A percentile compares a stretch with the other conserved stretches of the same genome.
Evolutionary conservation across 2,113 vertebrate genomes (phyloP).

Genomic region (Nerophis lumbriciformis): DNA sequence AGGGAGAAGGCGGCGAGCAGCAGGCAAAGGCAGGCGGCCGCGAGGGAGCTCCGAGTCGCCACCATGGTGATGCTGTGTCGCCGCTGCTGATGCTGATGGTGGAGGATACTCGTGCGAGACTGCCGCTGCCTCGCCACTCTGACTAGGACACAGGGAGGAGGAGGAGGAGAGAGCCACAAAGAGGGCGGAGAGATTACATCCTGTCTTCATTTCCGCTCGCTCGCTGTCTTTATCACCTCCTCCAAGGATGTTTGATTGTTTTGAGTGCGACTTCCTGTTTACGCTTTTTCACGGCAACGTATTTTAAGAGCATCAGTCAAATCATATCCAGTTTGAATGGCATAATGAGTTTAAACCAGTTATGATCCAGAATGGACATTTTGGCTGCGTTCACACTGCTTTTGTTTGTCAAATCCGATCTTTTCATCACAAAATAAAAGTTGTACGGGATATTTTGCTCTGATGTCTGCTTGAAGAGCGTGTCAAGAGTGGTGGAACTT

Average conservation of each 20-base stretch:
- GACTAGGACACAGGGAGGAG: neutral
- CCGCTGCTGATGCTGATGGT: neutral
- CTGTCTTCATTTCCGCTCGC: neutral
- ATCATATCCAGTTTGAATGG: too few relatives aligned
- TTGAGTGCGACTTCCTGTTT: neutral
- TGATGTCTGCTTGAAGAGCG: too few relatives aligned
- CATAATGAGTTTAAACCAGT: too few relatives aligned
- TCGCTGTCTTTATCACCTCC: neutral
- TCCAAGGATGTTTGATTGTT: neutral
- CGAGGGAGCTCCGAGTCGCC: neutral
- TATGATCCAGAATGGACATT: too few relatives aligned
- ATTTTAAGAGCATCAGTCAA: too few relatives aligned
- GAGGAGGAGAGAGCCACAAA: neutral
- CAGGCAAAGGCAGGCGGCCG: conserved; percentile 6
- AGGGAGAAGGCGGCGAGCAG: neutral
- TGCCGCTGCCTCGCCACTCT: neutral
- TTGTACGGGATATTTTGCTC: too few relatives aligned
- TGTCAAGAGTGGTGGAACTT: too few relatives aligned
- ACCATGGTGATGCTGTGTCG: conserved; percentile 3
- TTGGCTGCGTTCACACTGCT: too few relatives aligned
- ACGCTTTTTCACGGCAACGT: too few relatives aligned
- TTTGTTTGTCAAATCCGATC: too few relatives aligned
- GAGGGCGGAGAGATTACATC: conserved; percentile 6
- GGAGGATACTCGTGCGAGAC: neutral
- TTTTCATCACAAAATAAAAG: too few relatives aligned